Evolutionary conservation across 2,888 invertebrate genomes (phyloP), one percentile per base, ranked within the genome.

Genomic region (Podabrus alpinus): DNA sequence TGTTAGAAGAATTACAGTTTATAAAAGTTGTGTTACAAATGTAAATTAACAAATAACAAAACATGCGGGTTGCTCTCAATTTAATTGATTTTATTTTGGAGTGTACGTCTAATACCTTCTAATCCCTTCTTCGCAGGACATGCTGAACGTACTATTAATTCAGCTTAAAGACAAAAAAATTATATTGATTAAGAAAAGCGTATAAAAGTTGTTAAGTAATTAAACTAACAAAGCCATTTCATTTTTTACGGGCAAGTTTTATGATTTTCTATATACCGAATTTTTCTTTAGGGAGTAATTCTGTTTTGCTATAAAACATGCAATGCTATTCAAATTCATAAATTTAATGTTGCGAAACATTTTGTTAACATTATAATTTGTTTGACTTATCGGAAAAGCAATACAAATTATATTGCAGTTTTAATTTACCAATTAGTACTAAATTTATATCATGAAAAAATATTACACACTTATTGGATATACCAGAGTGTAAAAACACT

Each of bases 151-250:
- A 81, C 80, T 80, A 80, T 78, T 78, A 79, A 79, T 80, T 79
- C 72, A 71, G 78, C 72, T 72, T 71, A 61, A 73, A 71, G 71
- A 59, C 74, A 78, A 75, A 80, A 80, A 80, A 79, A 76, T 79
- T 79, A 79, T 79, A 79, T 80, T 80, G 77, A 80, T 79, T 79
- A 79, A 79, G 79, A 76, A 79, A 80, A 73, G 76, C 77, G 73
- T 78, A 79, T 78, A 78, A 80, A 80, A 77, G 75, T 74, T 72
- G 71, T 79, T 82, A 81, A 82, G 80, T 82, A 81, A 81, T 81
- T 82, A 82, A 79, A 81, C 79, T 81, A 81, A 82, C 81, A 79
- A 79, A 80, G 79, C 79, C 77, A 76, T 80, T 77, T 71, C 73
- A 74, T 75, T 80, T 79, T 79, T 79, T 79, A 77, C 76, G 73